These are phyloP conservation scores for Gavialis gangeticus DNA, from an alignment of 2,113 vertebrate genomes.

Conservation along the genomic window DNA sequence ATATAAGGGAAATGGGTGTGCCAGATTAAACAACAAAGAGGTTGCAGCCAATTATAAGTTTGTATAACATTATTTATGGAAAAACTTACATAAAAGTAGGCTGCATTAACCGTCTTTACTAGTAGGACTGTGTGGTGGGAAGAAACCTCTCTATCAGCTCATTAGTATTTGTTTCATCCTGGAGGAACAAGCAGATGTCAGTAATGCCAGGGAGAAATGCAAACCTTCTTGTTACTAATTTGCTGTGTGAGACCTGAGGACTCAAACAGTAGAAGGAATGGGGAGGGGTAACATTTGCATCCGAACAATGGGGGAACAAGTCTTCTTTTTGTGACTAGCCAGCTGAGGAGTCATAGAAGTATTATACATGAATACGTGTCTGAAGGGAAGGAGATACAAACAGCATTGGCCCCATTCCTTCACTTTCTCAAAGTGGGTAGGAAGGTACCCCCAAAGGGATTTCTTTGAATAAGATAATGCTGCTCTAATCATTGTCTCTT, in stretches of 20 bases:
- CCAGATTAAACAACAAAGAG: background rate
- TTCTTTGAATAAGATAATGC: background rate
- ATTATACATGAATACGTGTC: background rate
- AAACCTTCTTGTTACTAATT: background rate
- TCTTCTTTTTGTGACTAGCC: background rate
- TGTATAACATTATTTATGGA: background rate
- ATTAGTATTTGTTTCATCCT: rapidly evolving
- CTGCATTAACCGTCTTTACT: background rate
- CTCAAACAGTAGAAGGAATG: background rate
- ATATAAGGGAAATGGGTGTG: background rate
- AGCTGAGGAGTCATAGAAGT: background rate
- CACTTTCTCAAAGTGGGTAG: background rate
- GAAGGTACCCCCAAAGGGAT: background rate
- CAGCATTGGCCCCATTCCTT: background rate
- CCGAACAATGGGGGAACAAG: conserved; percentile 9
- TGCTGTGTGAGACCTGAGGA: background rate
- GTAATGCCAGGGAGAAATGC: background rate
- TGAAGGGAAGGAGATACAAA: background rate
- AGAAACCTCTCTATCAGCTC: background rate
- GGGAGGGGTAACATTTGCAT: background rate
- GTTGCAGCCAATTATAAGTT: background rate
- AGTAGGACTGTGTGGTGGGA: background rate
- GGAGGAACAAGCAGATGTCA: background rate
- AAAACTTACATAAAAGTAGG: background rate
- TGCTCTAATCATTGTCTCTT: background rate